Conservation (phyloP, 2,113 vertebrate genomes). For the Mustela nigripes region DNA sequence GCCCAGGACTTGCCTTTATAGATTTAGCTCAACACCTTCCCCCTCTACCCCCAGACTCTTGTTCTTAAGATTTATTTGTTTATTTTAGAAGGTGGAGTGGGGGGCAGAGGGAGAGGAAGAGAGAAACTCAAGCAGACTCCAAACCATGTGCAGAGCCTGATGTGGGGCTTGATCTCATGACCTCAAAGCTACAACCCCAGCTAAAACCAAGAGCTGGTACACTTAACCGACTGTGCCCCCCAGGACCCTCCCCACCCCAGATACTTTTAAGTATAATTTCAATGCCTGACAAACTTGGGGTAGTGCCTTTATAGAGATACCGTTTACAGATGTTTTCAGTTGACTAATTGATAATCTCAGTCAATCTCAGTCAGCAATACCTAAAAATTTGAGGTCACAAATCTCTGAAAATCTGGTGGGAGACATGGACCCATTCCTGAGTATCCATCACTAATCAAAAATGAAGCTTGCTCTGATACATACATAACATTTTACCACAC, state of each 20-base stretch:
- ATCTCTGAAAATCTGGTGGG: conserved; percentile 1
- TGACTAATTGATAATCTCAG: not conserved
- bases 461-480: not conserved
- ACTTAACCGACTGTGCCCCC: not conserved
- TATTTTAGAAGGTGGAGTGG: not conserved
- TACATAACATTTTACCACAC: not conserved
- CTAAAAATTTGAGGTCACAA: not conserved
- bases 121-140: not conserved
- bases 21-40: not conserved
- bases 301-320: not conserved
- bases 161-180: not conserved
- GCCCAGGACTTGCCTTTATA: not conserved
- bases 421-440: not conserved
- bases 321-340: not conserved
- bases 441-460: not conserved
- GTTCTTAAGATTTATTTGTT: not conserved
- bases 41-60: not conserved
- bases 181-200: not conserved
- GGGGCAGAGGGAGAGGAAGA: not conserved
- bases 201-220: not conserved
- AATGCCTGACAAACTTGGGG: not conserved
- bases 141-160: not conserved
- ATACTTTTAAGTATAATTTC: not conserved
- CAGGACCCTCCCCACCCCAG: not conserved
- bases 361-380: not conserved